Conservation (phyloP, 1,140 invertebrate genomes). For the Bradynema listronoti region DNA sequence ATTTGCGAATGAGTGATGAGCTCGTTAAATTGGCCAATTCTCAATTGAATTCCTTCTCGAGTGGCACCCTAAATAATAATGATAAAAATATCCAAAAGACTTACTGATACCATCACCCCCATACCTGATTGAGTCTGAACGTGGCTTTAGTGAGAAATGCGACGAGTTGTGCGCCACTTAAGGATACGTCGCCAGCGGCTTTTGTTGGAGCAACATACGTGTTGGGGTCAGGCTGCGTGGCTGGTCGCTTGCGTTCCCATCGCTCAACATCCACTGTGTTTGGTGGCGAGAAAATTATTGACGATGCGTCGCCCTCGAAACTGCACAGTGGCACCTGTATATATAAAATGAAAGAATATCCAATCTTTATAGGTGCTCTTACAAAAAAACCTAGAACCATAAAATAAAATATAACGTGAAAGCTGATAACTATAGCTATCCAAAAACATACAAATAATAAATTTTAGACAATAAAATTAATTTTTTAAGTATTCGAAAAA, state of each 20-base stretch:
- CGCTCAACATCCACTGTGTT: constrained; percentile 18
- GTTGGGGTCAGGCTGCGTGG: constrained; percentile 24
- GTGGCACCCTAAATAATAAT: constrained; percentile 33
- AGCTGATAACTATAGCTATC: too few relatives aligned
- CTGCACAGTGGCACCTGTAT: constrained; percentile 3
- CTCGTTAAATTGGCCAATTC: constrained; percentile 37
- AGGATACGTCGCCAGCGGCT: constrained; percentile 47
- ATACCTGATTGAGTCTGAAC: constrained; percentile 29
- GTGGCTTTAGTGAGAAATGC: constrained; percentile 44
- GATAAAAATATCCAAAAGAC: not conserved
- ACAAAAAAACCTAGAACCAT: too few relatives aligned
- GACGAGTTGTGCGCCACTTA: constrained; percentile 40
- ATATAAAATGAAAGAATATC: too few relatives aligned
- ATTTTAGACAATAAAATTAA: too few relatives aligned
- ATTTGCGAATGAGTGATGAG: constrained; percentile 22
- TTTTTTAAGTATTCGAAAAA: too few relatives aligned
- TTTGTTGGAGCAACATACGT: constrained; percentile 43
- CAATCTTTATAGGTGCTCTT: too few relatives aligned
- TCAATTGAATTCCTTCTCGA: constrained; percentile 43
- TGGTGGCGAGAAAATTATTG: constrained; percentile 33
- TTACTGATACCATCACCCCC: not conserved
- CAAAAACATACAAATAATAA: too few relatives aligned
- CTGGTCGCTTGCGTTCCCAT: constrained; percentile 9
- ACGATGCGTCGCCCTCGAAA: constrained; percentile 9
- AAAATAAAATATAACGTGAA: too few relatives aligned